These are phyloP conservation scores for Oophaga sylvatica DNA, from an alignment of 2,797 vertebrate genomes.

Conservation along the genomic window DNA sequence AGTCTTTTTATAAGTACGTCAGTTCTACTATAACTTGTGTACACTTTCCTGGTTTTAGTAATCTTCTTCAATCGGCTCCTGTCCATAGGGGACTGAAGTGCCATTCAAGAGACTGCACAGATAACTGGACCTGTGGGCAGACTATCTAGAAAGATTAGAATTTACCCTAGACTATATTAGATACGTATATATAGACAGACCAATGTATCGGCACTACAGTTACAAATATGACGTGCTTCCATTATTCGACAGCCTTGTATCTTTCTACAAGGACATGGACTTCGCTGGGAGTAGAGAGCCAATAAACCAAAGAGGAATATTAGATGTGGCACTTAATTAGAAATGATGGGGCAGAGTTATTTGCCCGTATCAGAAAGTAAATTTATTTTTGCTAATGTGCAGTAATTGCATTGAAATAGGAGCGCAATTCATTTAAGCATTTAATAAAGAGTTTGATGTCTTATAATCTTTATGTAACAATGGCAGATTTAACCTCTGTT, in stretches of 20 bases:
- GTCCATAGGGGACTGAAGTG: too few relatives aligned
- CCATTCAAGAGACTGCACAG: too few relatives aligned
- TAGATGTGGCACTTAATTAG: slow-evolving; percentile 60
- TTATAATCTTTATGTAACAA: slow-evolving; percentile 38
- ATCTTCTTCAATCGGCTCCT: too few relatives aligned
- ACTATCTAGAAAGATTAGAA: neutral
- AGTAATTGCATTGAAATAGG: slow-evolving; percentile 55
- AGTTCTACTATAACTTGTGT: too few relatives aligned
- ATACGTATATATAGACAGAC: neutral
- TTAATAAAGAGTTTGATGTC: slow-evolving; percentile 43
- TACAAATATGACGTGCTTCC: neutral
- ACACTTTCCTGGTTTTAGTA: too few relatives aligned
- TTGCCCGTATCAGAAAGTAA: slow-evolving; percentile 51
- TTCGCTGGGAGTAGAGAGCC: neutral
- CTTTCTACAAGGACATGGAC: slow-evolving; percentile 22
- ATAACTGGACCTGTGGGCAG: too few relatives aligned
- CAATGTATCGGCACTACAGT: neutral
- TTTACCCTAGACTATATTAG: neutral
- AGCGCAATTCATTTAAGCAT: slow-evolving; percentile 53
- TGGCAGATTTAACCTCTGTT: slow-evolving; percentile 37
- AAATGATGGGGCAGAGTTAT: slow-evolving; percentile 51
- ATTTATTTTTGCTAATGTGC: slow-evolving; percentile 61
- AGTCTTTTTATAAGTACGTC: too few relatives aligned
- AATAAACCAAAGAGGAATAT: slow-evolving; percentile 31
- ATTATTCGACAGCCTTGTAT: neutral